Evolutionary conservation across 2,888 invertebrate genomes (phyloP).

Genomic region (Heteromurus nitidus): DNA sequence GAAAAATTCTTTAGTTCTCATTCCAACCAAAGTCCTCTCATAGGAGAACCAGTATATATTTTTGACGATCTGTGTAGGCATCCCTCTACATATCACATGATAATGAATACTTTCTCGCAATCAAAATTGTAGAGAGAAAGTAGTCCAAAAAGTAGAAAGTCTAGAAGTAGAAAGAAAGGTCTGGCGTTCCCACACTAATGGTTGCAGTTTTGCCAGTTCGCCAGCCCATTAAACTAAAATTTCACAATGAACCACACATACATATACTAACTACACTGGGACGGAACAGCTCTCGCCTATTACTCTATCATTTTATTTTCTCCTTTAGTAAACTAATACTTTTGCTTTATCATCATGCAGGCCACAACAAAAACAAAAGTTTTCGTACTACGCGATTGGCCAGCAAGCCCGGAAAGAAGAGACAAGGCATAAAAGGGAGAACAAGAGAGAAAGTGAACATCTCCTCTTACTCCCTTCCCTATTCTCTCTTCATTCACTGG

Average conservation of each 20-base stretch:
- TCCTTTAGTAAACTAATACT: conserved; percentile 28
- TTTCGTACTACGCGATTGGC: conserved; percentile 47
- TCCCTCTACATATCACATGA: too few relatives aligned
- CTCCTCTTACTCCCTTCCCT: too few relatives aligned
- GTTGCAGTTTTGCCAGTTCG: conserved; percentile 34
- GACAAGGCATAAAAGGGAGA: neutral
- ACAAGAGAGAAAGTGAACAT: neutral
- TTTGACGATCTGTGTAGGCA: too few relatives aligned
- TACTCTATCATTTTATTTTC: conserved; percentile 14
- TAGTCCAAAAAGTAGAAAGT: too few relatives aligned
- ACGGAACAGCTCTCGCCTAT: too few relatives aligned
- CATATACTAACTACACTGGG: conserved; percentile 5
- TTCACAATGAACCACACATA: conserved; percentile 41
- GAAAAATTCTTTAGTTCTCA: neutral
- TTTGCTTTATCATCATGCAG: conserved; percentile 50
- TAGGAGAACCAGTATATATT: too few relatives aligned
- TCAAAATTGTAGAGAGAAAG: neutral
- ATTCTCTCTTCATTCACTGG: neutral
- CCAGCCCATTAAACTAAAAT: conserved; percentile 39
- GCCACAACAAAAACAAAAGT: conserved; percentile 48
- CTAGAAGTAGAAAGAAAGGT: neutral
- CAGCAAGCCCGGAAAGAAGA: conserved; percentile 41
- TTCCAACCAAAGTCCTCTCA: too few relatives aligned
- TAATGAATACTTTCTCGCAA: too few relatives aligned
- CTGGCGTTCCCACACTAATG: neutral